Evolutionary conservation across 2,888 invertebrate genomes (phyloP).

Genomic region (Chloroclysta siterata): DNA sequence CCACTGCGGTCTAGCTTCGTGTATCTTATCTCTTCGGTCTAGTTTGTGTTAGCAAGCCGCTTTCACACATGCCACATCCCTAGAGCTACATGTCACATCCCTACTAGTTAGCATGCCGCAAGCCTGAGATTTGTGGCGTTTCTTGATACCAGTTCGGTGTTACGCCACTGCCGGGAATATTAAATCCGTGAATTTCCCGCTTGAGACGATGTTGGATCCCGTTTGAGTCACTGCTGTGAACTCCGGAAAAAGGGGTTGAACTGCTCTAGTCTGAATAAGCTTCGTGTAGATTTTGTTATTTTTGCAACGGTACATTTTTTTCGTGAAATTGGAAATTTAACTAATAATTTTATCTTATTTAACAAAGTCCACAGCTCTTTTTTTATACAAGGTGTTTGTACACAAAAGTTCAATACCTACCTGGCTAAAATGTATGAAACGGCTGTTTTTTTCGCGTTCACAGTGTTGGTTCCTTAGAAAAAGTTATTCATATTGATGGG

Average conservation of each 20-base stretch:
- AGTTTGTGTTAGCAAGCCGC: not conserved
- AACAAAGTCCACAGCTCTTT: too few species aligned
- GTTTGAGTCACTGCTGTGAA: conserved; percentile 23
- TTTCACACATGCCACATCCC: conserved; percentile 5
- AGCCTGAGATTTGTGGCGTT: conserved; percentile 67
- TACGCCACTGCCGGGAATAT: conserved; percentile 72
- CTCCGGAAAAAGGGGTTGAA: conserved; percentile 14
- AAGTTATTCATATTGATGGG: too few species aligned
- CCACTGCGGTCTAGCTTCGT: not conserved
- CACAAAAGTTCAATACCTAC: too few species aligned
- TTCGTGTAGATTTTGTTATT: not conserved
- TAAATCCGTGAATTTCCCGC: conserved; percentile 57
- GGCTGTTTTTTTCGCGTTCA: too few species aligned
- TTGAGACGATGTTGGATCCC: conserved; percentile 31
- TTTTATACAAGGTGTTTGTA: too few species aligned
- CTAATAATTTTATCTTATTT: too few species aligned
- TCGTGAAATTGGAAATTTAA: too few species aligned
- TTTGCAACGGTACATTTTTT: not conserved
- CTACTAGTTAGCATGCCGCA: conserved; percentile 51
- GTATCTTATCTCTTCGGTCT: not conserved
- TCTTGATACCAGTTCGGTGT: conserved; percentile 66
- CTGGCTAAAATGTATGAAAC: too few species aligned
- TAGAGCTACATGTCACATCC: conserved; percentile 21
- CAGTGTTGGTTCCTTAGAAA: too few species aligned
- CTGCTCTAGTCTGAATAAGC: conserved; percentile 6